These are phyloP conservation scores for Megaleporinus macrocephalus DNA, from an alignment of 2,113 vertebrate species.

Conservation along the genomic window DNA sequence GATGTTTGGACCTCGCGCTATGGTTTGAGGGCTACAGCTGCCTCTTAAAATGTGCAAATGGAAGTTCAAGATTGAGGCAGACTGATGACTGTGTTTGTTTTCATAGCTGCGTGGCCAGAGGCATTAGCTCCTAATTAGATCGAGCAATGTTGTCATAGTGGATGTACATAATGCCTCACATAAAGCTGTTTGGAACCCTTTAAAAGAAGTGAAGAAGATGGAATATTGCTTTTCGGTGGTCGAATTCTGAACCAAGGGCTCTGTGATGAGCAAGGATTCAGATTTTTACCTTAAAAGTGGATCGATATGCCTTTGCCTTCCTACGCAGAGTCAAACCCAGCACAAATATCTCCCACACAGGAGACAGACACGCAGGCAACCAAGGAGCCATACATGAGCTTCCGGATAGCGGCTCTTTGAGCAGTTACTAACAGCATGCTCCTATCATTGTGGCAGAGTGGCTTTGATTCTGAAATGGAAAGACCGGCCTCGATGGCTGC, in stretches of 20 bases:
- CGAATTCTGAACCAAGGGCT: too few relatives aligned
- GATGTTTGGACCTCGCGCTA: slow-evolving; percentile 34
- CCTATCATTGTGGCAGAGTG: slow-evolving; percentile 40
- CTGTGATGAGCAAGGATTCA: not conserved
- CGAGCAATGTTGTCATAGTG: slow-evolving; percentile 21
- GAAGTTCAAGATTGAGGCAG: slow-evolving; percentile 6
- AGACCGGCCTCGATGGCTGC: slow-evolving; percentile 48
- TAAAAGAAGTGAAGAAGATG: not conserved
- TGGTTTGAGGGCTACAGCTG: slow-evolving; percentile 32
- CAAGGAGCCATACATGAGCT: not conserved
- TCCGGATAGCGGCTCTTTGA: slow-evolving; percentile 45
- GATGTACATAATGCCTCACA: slow-evolving; percentile 14
- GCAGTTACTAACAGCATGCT: slow-evolving; percentile 26
- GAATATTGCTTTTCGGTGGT: not conserved
- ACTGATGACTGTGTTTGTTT: slow-evolving; percentile 16
- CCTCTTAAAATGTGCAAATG: slow-evolving; percentile 26
- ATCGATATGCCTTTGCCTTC: not conserved
- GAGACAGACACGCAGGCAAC: slow-evolving; percentile 20
- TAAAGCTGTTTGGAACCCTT: not conserved
- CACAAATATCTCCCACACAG: not conserved
- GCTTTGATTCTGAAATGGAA: slow-evolving; percentile 62
- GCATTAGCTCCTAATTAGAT: slow-evolving; percentile 16
- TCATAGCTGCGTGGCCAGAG: slow-evolving; percentile 26
- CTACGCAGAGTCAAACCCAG: not conserved
- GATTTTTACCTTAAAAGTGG: not conserved